Percentiles rank a stretch among this genome's conserved stretches.
Evolutionary conservation across 2,113 vertebrate genomes (phyloP).

Genomic region (Eclectus roratus): DNA sequence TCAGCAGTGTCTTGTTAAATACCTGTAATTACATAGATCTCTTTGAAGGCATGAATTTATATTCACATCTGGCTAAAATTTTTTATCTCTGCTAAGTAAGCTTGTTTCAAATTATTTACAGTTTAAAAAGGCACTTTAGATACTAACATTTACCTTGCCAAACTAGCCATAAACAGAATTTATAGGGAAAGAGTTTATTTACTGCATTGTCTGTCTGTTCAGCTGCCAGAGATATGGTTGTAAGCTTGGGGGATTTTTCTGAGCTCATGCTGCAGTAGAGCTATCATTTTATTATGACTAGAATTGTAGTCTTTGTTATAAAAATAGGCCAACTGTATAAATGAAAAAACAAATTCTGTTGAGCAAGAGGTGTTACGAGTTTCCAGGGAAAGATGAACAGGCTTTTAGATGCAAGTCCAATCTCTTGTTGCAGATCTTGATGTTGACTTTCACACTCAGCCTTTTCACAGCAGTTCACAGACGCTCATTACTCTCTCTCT

Average conservation of each 20-base stretch:
- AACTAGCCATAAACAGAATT: constrained; percentile 34
- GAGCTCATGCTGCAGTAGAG: constrained; percentile 6
- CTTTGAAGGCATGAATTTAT: not conserved
- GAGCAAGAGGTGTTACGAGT: not conserved
- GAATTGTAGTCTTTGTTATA: constrained; percentile 20
- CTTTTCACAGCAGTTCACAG: not conserved
- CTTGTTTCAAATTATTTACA: constrained; percentile 40
- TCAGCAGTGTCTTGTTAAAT: not conserved
- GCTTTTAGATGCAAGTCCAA: not conserved
- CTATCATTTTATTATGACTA: not conserved
- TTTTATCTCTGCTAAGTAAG: constrained; percentile 11
- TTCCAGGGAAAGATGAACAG: not conserved
- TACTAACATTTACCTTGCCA: not conserved
- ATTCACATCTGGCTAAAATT: not conserved
- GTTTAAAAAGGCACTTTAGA: not conserved
- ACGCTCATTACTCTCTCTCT: not conserved
- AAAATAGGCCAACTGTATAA: not conserved
- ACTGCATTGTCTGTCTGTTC: constrained; percentile 18
- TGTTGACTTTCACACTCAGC: not conserved
- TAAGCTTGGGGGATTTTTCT: constrained; percentile 28
- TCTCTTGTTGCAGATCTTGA: not conserved
- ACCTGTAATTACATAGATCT: not conserved
- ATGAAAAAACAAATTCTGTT: constrained; percentile 9
- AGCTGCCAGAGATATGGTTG: constrained; percentile 4
- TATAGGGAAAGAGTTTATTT: constrained; percentile 32